These are phyloP conservation scores for Mnemiopsis leidyi DNA, from an alignment of 37 sponge, comb jelly and placozoan species.

Conservation along the genomic window DNA sequence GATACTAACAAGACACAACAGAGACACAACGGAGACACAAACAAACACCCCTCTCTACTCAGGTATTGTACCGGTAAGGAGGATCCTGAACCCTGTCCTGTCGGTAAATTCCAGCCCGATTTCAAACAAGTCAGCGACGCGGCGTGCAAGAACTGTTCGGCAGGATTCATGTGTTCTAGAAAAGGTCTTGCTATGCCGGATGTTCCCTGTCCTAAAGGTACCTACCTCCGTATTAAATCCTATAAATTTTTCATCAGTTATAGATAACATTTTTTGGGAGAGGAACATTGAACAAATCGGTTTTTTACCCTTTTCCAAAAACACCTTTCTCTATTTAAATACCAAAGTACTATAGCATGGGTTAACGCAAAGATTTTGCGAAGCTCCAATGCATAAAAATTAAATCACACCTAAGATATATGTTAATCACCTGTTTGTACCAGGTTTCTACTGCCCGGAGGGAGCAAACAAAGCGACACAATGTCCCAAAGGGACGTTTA, in stretches of 20 bases:
- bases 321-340: too few species aligned
- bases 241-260: neutral
- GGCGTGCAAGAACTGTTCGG: neutral
- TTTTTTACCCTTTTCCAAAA: too few species aligned
- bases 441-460: slow-evolving; percentile 67
- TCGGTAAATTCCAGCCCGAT: slow-evolving; percentile 27
- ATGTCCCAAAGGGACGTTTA: slow-evolving; percentile 66
- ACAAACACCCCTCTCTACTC: neutral
- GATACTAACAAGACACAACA: too few species aligned
- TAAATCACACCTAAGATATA: too few species aligned
- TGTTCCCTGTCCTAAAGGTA: slow-evolving; percentile 61
- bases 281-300: too few species aligned
- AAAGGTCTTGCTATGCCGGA: neutral
- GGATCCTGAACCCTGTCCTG: slow-evolving; percentile 24
- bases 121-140: neutral
- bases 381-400: too few species aligned
- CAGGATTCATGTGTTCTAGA: slow-evolving; percentile 44
- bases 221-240: too few species aligned
- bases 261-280: neutral
- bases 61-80: slow-evolving; percentile 53
- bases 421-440: too few species aligned
- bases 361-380: too few species aligned
- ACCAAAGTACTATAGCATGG: too few species aligned
- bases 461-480: slow-evolving; percentile 25
- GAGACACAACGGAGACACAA: too few species aligned